phyloP scores from a whole-genome alignment of 2,797 vertebrate genomes.

The Notamacropus eugenii region DNA sequence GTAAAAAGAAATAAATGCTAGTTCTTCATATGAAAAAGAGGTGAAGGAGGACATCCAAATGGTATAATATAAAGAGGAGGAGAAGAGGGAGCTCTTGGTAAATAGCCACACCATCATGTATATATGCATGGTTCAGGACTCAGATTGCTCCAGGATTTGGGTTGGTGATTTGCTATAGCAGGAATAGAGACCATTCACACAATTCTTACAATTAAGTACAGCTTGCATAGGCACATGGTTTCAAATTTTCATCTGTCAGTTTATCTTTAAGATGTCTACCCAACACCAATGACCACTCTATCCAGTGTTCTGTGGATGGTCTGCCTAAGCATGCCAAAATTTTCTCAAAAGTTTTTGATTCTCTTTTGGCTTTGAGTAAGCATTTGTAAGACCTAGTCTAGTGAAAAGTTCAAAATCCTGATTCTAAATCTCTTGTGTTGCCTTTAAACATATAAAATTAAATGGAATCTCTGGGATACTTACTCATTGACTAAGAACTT shows the following conservation, averaged over 20 bases:
- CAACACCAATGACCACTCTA: background rate
- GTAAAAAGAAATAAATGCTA: background rate
- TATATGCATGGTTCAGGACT: no score
- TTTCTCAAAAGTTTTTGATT: background rate
- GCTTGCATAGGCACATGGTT: background rate
- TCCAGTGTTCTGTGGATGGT: background rate
- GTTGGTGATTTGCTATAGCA: background rate
- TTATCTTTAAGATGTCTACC: background rate
- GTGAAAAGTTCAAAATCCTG: background rate
- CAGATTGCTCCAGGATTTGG: background rate
- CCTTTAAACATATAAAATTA: background rate
- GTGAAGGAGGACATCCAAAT: background rate
- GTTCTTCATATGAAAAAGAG: background rate
- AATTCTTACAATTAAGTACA: background rate
- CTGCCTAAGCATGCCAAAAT: background rate
- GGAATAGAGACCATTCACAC: background rate
- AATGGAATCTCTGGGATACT: background rate
- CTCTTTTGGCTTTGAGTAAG: background rate
- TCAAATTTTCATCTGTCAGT: background rate
- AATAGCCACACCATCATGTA: background rate
- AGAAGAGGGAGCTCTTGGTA: background rate
- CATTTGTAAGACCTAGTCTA: background rate
- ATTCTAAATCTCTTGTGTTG: background rate
- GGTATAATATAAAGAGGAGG: background rate
- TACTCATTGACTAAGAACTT: background rate